Conservation (phyloP, 2,888 invertebrate genomes). For the Rhimphoctona megacephalus region DNA sequence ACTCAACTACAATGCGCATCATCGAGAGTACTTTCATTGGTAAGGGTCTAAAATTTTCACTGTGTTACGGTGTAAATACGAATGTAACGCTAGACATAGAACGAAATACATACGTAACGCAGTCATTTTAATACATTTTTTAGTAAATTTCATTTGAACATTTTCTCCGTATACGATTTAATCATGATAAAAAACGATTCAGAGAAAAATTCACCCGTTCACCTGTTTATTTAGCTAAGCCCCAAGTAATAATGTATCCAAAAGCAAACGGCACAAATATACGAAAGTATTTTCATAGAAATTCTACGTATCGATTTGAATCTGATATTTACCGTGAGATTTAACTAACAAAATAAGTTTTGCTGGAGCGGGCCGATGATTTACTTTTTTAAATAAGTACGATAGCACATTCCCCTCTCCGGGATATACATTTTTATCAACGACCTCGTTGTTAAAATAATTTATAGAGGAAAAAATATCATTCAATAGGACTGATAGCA, state of each 20-base stretch:
- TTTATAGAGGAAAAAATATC: neutral
- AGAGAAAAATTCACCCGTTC: neutral
- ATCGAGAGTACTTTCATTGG: too few relatives aligned
- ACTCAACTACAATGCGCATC: too few relatives aligned
- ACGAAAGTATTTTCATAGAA: constrained; percentile 20
- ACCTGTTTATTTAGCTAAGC: neutral
- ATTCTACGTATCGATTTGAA: constrained; percentile 16
- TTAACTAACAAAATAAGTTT: neutral
- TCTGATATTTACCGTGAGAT: too few relatives aligned
- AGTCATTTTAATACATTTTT: neutral
- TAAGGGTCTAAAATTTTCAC: too few relatives aligned
- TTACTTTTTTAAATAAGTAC: neutral
- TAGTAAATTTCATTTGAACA: neutral
- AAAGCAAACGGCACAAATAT: neutral
- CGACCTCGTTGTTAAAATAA: neutral
- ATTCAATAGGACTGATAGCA: neutral
- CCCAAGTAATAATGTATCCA: neutral
- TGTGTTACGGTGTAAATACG: neutral
- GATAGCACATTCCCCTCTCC: neutral
- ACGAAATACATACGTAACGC: neutral
- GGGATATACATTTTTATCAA: neutral
- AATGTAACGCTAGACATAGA: neutral
- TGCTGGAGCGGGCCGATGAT: neutral
- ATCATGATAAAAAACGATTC: neutral
- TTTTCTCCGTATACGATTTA: constrained; percentile 1